Evolutionary conservation across 2,113 vertebrate species (phyloP).

Genomic region (Corvus cornix): DNA sequence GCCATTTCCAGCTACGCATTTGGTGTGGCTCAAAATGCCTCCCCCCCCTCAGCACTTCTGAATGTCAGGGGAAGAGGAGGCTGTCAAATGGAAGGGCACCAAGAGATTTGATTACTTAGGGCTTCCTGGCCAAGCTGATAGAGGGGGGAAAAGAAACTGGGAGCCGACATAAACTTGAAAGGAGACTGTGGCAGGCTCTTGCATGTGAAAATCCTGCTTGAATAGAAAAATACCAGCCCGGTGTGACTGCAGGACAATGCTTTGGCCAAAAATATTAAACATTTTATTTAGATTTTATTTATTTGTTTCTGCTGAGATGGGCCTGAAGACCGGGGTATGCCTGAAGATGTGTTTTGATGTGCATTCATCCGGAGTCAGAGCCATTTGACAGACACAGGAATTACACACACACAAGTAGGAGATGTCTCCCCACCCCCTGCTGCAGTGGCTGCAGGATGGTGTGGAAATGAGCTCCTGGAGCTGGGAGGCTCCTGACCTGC

Average conservation of each 20-base stretch:
- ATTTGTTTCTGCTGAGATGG: background rate
- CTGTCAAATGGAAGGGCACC: background rate
- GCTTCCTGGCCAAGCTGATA: background rate
- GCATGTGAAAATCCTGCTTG: background rate
- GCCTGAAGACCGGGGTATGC: background rate
- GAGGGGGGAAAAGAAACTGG: background rate
- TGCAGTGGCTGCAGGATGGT: background rate
- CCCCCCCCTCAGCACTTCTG: background rate
- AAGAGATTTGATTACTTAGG: background rate
- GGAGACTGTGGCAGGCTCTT: background rate
- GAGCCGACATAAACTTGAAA: background rate
- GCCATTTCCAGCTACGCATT: background rate
- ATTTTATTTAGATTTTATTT: background rate
- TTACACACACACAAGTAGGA: fast-evolving
- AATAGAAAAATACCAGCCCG: background rate
- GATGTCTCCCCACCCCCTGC: background rate
- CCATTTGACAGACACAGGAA: background rate
- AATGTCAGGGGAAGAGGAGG: background rate
- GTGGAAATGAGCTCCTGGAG: background rate
- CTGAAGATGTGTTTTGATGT: background rate
- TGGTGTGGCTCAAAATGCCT: background rate
- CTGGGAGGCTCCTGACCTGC: background rate
- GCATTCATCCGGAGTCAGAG: fast-evolving
- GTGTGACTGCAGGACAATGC: background rate
- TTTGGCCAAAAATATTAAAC: background rate